Conservation (phyloP, 2,113 vertebrate genomes). For the Archilochus colubris region DNA sequence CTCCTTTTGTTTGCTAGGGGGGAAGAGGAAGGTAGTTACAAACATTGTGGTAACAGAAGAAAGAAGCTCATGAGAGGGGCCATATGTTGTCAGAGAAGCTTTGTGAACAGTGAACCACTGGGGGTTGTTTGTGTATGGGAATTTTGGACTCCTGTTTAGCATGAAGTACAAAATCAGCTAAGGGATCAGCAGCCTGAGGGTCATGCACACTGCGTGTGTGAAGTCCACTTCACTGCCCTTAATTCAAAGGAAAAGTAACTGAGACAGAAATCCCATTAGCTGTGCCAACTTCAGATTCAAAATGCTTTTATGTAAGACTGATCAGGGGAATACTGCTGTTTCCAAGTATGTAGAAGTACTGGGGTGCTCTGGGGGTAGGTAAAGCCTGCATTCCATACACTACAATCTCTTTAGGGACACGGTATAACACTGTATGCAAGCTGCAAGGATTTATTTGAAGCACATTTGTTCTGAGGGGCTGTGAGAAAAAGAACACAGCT, state of each 20-base stretch:
- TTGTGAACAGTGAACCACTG: rapidly evolving
- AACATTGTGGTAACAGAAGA: neutral
- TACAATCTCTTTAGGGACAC: neutral
- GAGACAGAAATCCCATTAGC: neutral
- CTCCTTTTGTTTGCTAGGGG: neutral
- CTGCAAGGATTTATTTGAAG: neutral
- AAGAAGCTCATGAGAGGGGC: neutral
- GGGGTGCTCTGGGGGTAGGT: neutral
- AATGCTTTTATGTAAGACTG: neutral
- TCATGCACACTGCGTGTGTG: rapidly evolving
- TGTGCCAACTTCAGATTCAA: neutral
- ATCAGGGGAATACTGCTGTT: neutral
- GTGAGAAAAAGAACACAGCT: neutral
- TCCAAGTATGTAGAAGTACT: neutral
- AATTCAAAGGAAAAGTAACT: neutral
- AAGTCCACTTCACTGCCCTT: neutral
- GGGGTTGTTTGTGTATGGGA: neutral
- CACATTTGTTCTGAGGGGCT: neutral
- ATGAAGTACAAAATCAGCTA: neutral
- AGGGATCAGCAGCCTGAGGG: neutral
- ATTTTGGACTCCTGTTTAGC: neutral
- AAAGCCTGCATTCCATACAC: neutral
- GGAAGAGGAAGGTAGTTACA: neutral
- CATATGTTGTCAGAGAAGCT: neutral
- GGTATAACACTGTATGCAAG: neutral